Percentiles rank a stretch among this genome's conserved stretches.
These are phyloP conservation scores for Eupithecia inturbata DNA, from an alignment of 2,888 invertebrate genomes.

Conservation along the genomic window DNA sequence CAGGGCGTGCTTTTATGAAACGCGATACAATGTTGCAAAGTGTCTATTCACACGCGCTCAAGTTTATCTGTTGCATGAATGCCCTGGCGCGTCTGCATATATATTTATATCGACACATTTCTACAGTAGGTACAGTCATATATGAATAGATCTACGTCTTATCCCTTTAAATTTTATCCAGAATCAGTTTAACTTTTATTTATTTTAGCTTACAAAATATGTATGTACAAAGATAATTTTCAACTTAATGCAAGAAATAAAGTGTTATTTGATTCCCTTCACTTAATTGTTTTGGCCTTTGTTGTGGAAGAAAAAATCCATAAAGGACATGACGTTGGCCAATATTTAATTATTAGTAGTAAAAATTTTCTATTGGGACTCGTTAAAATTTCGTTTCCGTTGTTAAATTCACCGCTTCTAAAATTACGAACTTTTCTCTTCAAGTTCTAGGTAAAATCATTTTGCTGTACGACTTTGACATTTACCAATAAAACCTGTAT, in stretches of 20 bases:
- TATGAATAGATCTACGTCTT: not conserved
- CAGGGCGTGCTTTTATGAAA: constrained; percentile 18
- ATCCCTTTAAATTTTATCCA: not conserved
- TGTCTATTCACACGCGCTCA: constrained; percentile 4
- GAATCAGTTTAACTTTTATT: not conserved
- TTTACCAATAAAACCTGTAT: constrained; percentile 31
- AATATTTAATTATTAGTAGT: not conserved
- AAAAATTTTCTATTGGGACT: not conserved
- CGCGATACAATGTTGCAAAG: constrained; percentile 9
- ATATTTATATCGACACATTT: not conserved
- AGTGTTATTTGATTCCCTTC: too few species aligned
- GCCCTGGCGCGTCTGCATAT: not conserved
- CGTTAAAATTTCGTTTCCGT: constrained; percentile 8
- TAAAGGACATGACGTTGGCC: not conserved
- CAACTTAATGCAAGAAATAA: too few species aligned
- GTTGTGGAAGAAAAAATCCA: not conserved
- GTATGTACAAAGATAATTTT: too few species aligned
- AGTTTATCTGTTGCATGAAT: constrained; percentile 1
- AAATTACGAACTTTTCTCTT: constrained; percentile 2
- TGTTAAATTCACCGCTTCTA: not conserved
- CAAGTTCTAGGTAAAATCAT: constrained; percentile 1
- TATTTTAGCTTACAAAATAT: not conserved
- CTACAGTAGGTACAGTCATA: not conserved
- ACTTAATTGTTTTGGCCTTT: not conserved
- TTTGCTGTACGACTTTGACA: constrained; percentile 16